A percentile compares a stretch with the other conserved stretches of the same genome.
phyloP scores from a whole-genome alignment of 2,888 invertebrate species.

The Auanema freiburgensis region DNA sequence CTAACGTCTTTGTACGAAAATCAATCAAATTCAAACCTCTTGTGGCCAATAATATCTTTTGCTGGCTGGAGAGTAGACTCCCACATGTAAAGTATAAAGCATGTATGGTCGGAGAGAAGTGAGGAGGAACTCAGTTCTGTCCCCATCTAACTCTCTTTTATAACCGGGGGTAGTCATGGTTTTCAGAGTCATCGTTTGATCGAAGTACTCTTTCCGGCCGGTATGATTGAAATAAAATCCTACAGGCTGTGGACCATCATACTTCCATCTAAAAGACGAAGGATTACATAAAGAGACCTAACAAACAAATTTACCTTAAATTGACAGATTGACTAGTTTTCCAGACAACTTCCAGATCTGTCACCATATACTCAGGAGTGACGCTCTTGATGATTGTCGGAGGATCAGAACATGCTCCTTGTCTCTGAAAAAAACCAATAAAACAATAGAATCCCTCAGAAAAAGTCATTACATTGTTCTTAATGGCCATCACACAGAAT shows the following conservation, averaged over 20 bases:
- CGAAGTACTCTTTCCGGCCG: conserved; percentile 58
- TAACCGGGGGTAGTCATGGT: conserved; percentile 56
- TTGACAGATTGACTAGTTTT: conserved; percentile 59
- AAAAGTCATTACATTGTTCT: conserved; percentile 51
- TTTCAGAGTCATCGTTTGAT: conserved; percentile 53
- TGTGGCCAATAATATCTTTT: conserved; percentile 56
- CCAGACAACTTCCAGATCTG: conserved; percentile 36
- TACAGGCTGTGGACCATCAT: conserved; percentile 48
- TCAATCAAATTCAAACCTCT: conserved; percentile 34
- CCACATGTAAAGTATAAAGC: conserved; percentile 58
- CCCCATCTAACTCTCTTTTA: conserved; percentile 43
- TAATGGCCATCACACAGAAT: conserved; percentile 61
- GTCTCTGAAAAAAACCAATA: conserved; percentile 48
- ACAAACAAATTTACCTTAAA: conserved; percentile 31
- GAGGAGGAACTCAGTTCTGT: conserved; percentile 40
- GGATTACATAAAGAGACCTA: not conserved
- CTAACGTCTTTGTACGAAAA: not conserved
- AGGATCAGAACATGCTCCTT: conserved; percentile 62
- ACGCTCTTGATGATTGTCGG: conserved; percentile 54
- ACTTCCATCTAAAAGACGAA: conserved; percentile 61
- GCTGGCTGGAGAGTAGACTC: conserved; percentile 49
- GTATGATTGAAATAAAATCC: conserved; percentile 61
- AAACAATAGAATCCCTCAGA: too few relatives aligned
- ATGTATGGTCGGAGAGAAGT: conserved; percentile 57
- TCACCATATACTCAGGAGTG: conserved; percentile 53